These are phyloP conservation scores for Eriosoma lanigerum DNA, from an alignment of 1,140 invertebrate genomes.

Conservation along the genomic window DNA sequence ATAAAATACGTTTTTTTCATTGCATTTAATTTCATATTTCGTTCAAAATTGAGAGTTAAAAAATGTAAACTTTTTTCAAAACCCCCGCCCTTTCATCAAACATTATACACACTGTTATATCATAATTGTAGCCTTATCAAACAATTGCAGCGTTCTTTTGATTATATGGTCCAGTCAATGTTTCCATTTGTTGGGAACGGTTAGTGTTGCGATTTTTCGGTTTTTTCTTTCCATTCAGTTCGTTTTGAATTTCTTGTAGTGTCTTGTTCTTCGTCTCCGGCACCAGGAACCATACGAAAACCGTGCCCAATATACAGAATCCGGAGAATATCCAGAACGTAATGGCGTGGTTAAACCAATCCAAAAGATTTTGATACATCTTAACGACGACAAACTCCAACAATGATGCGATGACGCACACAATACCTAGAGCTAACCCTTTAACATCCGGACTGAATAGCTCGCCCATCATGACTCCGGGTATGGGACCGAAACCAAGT, in stretches of 20 bases:
- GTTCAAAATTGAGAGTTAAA: constrained; percentile 8
- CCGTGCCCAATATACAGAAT: constrained; percentile 65
- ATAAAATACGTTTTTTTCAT: not conserved
- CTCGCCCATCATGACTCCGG: constrained; percentile 78
- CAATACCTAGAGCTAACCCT: constrained; percentile 72
- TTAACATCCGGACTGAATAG: constrained; percentile 74
- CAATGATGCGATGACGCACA: constrained; percentile 67
- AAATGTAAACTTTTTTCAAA: not conserved
- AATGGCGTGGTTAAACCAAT: constrained; percentile 66
- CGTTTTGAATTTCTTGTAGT: constrained; percentile 73
- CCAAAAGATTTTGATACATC: constrained; percentile 67
- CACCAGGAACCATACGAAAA: constrained; percentile 67
- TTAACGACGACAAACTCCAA: constrained; percentile 79
- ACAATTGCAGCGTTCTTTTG: constrained; percentile 28
- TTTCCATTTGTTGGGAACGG: constrained; percentile 22
- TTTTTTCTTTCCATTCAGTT: constrained; percentile 60
- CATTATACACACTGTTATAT: not conserved
- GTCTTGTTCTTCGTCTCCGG: constrained; percentile 82
- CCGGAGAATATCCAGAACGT: constrained; percentile 80
- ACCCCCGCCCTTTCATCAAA: not conserved
- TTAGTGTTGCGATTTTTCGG: constrained; percentile 41
- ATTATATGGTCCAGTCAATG: constrained; percentile 7
- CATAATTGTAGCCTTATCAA: not conserved
- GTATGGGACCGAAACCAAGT: constrained; percentile 75
- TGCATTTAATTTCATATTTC: constrained; percentile 5